Percentiles rank a stretch among this genome's conserved stretches.
phyloP scores from a whole-genome alignment of 2,888 invertebrate genomes.

The Alcis repandata region DNA sequence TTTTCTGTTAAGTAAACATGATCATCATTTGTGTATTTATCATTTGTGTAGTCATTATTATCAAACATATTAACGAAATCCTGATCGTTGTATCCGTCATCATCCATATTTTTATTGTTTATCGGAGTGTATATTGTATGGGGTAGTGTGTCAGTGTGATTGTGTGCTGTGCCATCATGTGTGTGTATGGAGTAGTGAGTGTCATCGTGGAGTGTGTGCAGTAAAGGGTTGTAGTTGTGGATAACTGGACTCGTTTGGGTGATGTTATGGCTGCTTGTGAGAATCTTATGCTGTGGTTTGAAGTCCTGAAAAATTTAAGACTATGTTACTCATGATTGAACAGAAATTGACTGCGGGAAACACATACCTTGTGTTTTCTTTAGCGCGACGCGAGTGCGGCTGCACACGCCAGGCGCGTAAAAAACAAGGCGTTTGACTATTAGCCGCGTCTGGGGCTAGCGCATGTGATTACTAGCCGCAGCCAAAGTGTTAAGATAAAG shows the following conservation, averaged over 20 bases:
- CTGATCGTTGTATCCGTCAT: neutral
- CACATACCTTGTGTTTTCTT: too few species aligned
- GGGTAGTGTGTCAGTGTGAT: neutral
- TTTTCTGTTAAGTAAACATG: conserved; percentile 15
- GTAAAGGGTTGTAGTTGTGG: conserved; percentile 15
- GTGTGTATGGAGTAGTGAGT: conserved; percentile 5
- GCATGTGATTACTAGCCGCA: too few species aligned
- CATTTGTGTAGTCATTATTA: neutral
- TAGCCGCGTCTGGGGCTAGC: too few species aligned
- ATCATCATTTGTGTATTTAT: neutral
- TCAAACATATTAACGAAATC: neutral
- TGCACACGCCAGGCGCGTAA: too few species aligned
- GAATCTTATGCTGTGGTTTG: conserved; percentile 19
- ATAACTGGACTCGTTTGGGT: conserved; percentile 12
- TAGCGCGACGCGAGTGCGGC: too few species aligned
- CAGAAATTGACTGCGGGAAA: too few species aligned
- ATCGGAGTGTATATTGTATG: neutral
- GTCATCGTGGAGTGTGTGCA: neutral
- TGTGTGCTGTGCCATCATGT: neutral
- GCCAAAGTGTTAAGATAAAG: too few species aligned
- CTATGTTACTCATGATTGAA: neutral
- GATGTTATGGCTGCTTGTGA: conserved; percentile 32
- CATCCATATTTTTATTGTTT: neutral
- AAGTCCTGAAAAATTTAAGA: conserved; percentile 43
- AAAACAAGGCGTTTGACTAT: too few species aligned